Conservation (phyloP, 2,888 invertebrate species). For the Heliconius hortense region DNA sequence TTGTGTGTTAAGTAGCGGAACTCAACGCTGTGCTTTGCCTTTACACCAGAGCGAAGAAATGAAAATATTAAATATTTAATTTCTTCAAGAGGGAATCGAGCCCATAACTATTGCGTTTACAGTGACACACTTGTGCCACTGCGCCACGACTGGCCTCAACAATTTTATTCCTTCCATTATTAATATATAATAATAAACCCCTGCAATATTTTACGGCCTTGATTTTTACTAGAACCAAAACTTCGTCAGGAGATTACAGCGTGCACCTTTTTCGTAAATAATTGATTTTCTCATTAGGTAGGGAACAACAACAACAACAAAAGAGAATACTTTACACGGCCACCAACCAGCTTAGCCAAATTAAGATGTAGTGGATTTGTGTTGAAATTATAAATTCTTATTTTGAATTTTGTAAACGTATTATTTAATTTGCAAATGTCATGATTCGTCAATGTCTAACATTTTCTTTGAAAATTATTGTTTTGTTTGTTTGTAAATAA, state of each 20-base stretch:
- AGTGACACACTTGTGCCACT: too few species aligned
- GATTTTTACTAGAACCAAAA: slow-evolving; percentile 41
- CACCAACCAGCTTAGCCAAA: slow-evolving; percentile 32
- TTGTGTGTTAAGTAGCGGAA: too few species aligned
- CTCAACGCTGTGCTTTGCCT: too few species aligned
- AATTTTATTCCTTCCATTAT: neutral
- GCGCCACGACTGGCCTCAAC: too few species aligned
- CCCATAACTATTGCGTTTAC: too few species aligned
- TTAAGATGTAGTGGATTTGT: slow-evolving; percentile 37
- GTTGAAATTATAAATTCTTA: slow-evolving; percentile 34
- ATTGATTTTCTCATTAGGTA: slow-evolving; percentile 47
- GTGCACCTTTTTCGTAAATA: slow-evolving; percentile 46
- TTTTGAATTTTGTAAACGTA: slow-evolving; percentile 25
- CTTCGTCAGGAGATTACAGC: slow-evolving; percentile 42
- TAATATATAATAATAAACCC: neutral
- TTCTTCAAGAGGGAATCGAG: too few species aligned
- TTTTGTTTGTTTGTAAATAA: neutral
- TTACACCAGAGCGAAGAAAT: too few species aligned
- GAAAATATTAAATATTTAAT: too few species aligned
- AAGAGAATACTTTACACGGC: slow-evolving; percentile 42
- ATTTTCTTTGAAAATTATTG: slow-evolving; percentile 6
- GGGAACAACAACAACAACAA: slow-evolving; percentile 40
- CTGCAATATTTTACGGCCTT: slow-evolving; percentile 15
- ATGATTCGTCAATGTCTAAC: slow-evolving; percentile 1
- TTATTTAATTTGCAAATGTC: slow-evolving; percentile 13